phyloP scores from a whole-genome alignment of 2,113 vertebrate species.

The Clarias gariepinus region DNA sequence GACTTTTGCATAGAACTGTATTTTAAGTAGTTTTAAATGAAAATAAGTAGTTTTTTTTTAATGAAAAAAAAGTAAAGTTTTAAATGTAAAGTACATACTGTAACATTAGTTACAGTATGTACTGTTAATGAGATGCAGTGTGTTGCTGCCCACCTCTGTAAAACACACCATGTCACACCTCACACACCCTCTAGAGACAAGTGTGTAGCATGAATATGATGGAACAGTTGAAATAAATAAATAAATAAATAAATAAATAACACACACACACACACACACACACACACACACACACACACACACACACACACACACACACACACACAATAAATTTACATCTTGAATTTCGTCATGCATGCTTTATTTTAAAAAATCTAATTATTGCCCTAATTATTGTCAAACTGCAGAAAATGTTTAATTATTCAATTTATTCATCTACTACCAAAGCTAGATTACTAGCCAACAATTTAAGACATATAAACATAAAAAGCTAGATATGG shows the following conservation, averaged over 20 bases:
- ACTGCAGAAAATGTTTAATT: background rate
- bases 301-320: background rate
- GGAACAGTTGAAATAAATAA: too few relatives aligned
- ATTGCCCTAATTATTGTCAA: background rate
- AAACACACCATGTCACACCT: background rate
- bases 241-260: too few relatives aligned
- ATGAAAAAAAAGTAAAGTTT: too few relatives aligned
- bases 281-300: too few relatives aligned
- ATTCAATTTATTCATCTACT: too few relatives aligned
- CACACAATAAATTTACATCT: background rate
- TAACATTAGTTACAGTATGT: background rate
- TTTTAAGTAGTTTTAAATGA: too few relatives aligned
- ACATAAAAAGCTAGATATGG: background rate
- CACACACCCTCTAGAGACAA: background rate
- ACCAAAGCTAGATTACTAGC: background rate
- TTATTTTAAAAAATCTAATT: background rate
- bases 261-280: background rate
- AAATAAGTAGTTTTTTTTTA: too few relatives aligned
- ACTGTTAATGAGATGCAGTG: background rate
- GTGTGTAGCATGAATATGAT: background rate
- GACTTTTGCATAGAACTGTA: too few relatives aligned
- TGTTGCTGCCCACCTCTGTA: background rate
- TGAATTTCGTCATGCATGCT: background rate
- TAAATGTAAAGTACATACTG: too few relatives aligned
- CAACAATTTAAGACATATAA: background rate